Evolutionary conservation across 2,888 invertebrate species (phyloP).

Genomic region (Catocala sponsa): DNA sequence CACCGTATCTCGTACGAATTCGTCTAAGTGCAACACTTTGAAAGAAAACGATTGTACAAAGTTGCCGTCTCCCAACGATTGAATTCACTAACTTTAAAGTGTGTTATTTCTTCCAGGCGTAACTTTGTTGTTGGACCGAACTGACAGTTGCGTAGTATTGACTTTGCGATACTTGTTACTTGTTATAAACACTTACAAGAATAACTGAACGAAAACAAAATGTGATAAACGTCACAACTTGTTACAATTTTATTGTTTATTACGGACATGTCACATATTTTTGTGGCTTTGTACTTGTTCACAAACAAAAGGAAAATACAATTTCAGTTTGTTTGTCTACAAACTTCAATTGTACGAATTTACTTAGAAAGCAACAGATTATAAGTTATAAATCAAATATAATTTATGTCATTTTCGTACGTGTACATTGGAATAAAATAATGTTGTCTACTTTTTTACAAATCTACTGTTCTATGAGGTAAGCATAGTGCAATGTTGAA

Average conservation of each 20-base stretch:
- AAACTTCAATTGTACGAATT: no score
- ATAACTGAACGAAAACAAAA: slow-evolving; percentile 44
- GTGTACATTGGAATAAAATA: no score
- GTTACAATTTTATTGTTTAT: slow-evolving; percentile 31
- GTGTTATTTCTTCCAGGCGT: slow-evolving; percentile 79
- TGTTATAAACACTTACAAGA: slow-evolving; percentile 52
- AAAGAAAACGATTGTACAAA: slow-evolving; percentile 81
- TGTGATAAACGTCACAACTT: slow-evolving; percentile 30
- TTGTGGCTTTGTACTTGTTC: neutral
- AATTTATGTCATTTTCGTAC: no score
- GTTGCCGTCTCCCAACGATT: slow-evolving; percentile 78
- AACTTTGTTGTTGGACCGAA: slow-evolving; percentile 73
- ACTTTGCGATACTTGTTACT: slow-evolving; percentile 61
- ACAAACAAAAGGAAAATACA: neutral
- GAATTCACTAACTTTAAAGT: slow-evolving; percentile 83
- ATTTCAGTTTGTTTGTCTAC: neutral
- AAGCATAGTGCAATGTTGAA: no score
- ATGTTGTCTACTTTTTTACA: no score
- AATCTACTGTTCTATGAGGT: no score
- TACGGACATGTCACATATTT: slow-evolving; percentile 19
- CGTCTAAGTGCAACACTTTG: slow-evolving; percentile 72
- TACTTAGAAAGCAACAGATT: no score
- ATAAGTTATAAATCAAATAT: no score
- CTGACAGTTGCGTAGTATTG: slow-evolving; percentile 72
- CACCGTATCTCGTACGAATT: slow-evolving; percentile 62